phyloP scores from a whole-genome alignment of 1,140 invertebrate genomes.

The Pseudomyrmex gracilis region DNA sequence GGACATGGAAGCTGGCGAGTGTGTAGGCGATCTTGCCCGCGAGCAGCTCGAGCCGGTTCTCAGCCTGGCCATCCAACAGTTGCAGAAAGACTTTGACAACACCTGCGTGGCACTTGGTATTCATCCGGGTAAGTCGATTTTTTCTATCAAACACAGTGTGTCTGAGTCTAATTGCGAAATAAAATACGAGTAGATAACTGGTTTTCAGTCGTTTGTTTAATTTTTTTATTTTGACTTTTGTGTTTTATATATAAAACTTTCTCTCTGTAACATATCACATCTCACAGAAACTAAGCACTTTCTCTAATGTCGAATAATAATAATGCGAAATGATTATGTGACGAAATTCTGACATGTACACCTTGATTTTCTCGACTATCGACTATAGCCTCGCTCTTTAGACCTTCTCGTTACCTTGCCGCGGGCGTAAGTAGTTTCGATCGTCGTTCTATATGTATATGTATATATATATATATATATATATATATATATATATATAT shows the following conservation, averaged over 20 bases:
- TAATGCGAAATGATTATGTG: slow-evolving; percentile 19
- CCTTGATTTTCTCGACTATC: slow-evolving; percentile 51
- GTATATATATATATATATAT: background rate
- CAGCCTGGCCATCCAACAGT: slow-evolving; percentile 93
- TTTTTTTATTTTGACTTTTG: background rate
- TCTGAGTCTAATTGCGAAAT: too few species aligned
- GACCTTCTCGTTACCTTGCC: slow-evolving; percentile 79
- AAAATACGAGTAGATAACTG: too few species aligned
- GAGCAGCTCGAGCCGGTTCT: slow-evolving; percentile 94
- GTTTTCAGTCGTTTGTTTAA: background rate
- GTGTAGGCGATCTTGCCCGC: slow-evolving; percentile 88
- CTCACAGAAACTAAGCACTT: slow-evolving; percentile 5
- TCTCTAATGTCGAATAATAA: background rate
- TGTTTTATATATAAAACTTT: slow-evolving; percentile 23
- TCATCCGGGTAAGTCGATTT: slow-evolving; percentile 90
- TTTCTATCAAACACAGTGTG: background rate
- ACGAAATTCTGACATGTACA: slow-evolving; percentile 41
- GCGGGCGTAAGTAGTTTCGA: slow-evolving; percentile 67
- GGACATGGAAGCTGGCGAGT: slow-evolving; percentile 82
- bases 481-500: background rate
- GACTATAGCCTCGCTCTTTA: slow-evolving; percentile 50
- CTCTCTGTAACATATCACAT: slow-evolving; percentile 4
- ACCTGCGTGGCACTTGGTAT: slow-evolving; percentile 94
- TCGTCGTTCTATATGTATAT: background rate
- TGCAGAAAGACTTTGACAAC: slow-evolving; percentile 93